These are phyloP conservation scores for Miichthys miiuy DNA, from an alignment of 2,797 vertebrate genomes.

Conservation along the genomic window DNA sequence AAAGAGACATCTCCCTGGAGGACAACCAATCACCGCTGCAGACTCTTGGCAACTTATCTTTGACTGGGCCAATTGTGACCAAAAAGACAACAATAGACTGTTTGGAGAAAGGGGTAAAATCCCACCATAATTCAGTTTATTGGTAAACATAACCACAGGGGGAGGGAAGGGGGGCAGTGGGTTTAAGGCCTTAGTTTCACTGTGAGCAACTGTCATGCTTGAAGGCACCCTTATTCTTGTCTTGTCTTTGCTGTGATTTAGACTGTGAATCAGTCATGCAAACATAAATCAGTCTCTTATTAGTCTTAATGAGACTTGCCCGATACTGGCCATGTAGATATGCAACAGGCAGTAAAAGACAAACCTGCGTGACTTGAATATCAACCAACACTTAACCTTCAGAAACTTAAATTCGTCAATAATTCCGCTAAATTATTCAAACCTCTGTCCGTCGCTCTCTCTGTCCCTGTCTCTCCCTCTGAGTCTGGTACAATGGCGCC, in stretches of 20 bases:
- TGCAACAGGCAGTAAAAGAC: not conserved
- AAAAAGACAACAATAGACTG: conserved; percentile 47
- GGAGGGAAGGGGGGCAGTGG: not conserved
- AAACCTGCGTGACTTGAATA: conserved; percentile 40
- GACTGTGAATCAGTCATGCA: conserved; percentile 30
- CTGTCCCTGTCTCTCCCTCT: conserved; percentile 53
- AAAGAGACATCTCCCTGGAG: conserved; percentile 53
- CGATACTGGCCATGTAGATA: not conserved
- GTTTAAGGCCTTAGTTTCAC: conserved; percentile 6
- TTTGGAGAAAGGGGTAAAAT: conserved; percentile 44
- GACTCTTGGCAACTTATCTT: conserved; percentile 56
- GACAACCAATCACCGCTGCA: conserved; percentile 52
- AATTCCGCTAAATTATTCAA: conserved; percentile 73
- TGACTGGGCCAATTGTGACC: conserved; percentile 54
- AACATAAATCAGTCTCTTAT: conserved; percentile 30
- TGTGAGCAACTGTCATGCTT: conserved; percentile 16
- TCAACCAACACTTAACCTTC: conserved; percentile 44
- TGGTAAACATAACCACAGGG: conserved; percentile 20
- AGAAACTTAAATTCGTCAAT: conserved; percentile 57
- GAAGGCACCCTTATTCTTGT: conserved; percentile 18
- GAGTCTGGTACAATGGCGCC: conserved; percentile 73
- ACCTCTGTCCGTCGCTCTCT: conserved; percentile 59
- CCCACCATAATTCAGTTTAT: conserved; percentile 36
- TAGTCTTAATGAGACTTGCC: conserved; percentile 24
- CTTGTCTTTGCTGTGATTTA: conserved; percentile 19